A percentile compares a stretch with the other conserved stretches of the same genome.
Evolutionary conservation across 2,113 vertebrate species (phyloP).

Genomic region (Rhagologus leucostigma): DNA sequence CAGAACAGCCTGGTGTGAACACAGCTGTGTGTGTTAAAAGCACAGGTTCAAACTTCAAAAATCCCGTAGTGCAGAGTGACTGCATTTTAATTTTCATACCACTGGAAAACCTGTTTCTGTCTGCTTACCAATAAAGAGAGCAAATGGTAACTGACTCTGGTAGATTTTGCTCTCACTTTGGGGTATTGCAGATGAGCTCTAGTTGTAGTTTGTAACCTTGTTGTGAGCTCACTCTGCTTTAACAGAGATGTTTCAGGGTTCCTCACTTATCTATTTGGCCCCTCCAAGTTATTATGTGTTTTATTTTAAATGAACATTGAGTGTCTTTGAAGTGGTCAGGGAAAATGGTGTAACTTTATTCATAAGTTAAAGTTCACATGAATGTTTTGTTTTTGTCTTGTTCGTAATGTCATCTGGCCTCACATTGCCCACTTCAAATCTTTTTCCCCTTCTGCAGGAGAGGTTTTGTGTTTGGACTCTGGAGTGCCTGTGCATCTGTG

Average conservation of each 20-base stretch:
- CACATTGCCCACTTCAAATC: neutral
- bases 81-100: neutral
- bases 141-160: neutral
- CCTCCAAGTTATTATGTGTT: neutral
- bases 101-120: neutral
- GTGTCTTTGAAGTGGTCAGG: neutral
- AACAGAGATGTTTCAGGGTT: neutral
- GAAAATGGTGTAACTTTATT: neutral
- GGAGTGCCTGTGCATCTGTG: constrained; percentile 95
- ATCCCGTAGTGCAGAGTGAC: neutral
- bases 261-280: neutral
- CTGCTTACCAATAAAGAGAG: neutral
- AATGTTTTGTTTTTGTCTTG: neutral
- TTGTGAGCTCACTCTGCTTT: neutral
- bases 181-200: neutral
- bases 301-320: neutral
- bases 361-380: neutral
- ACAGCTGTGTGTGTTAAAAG: neutral
- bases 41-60: neutral
- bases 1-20: neutral
- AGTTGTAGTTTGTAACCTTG: neutral
- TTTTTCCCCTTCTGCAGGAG: constrained; percentile 70
- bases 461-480: constrained; percentile 93
- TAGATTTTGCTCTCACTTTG: neutral
- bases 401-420: neutral